Conservation (phyloP, 2,797 vertebrate species). For the Anguilla obscura region DNA sequence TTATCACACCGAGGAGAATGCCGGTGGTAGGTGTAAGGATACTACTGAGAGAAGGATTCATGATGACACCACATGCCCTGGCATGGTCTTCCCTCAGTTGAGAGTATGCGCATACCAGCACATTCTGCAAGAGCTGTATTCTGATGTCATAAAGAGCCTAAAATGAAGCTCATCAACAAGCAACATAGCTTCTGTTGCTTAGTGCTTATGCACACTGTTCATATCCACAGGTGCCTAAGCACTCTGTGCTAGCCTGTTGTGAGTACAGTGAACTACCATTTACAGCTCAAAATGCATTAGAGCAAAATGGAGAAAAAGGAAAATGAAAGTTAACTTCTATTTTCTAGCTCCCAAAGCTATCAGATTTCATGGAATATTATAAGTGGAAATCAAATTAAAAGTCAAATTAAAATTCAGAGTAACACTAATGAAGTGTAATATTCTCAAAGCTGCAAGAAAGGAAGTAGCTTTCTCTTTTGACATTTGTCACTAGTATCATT, state of each 20-base stretch:
- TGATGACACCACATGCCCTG: not conserved
- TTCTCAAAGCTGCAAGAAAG: not conserved
- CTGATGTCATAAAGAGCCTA: not conserved
- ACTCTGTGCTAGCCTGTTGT: not conserved
- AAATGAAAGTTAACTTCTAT: not conserved
- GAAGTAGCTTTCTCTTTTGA: not conserved
- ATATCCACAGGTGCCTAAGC: not conserved
- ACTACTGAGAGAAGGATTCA: not conserved
- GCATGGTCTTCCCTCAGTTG: not conserved
- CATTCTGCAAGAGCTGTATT: not conserved
- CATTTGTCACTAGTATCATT: not conserved
- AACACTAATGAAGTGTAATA: not conserved
- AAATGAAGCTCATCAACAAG: not conserved
- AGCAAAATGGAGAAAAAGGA: not conserved
- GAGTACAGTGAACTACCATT: not conserved
- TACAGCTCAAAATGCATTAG: not conserved
- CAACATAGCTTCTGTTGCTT: not conserved
- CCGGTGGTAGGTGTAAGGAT: not conserved
- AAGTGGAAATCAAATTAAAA: not conserved
- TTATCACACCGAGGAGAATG: not conserved
- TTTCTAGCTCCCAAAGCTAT: too few species aligned
- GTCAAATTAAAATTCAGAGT: not conserved
- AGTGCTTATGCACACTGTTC: not conserved
- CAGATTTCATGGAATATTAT: not conserved
- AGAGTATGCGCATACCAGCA: not conserved